Evolutionary conservation across 37 sponge, comb jelly and placozoan genomes (phyloP).

Genomic region (Eunapius fragilis): DNA sequence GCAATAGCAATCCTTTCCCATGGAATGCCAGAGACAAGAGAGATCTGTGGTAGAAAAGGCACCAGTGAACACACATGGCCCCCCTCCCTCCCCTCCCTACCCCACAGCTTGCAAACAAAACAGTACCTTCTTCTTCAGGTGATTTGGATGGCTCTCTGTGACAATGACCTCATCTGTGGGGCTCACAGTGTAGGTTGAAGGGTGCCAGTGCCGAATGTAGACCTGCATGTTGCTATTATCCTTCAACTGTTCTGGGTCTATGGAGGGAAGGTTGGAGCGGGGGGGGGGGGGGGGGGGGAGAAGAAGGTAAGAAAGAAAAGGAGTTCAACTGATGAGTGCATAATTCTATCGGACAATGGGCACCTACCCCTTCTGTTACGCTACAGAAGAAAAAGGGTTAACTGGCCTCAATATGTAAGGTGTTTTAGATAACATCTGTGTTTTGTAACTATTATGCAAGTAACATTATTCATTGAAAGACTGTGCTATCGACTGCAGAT

Average conservation of each 20-base stretch:
- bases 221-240: constrained; percentile 74
- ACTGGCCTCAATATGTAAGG: too few species aligned
- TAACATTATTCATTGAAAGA: too few species aligned
- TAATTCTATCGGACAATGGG: too few species aligned
- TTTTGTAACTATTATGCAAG: too few species aligned
- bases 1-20: background rate
- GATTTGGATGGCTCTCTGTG: constrained; percentile 23
- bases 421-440: too few species aligned
- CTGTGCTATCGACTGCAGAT: too few species aligned
- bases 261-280: background rate
- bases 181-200: constrained; percentile 69
- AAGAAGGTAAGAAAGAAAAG: background rate
- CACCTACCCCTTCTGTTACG: too few species aligned
- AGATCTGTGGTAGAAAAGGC: background rate
- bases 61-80: background rate
- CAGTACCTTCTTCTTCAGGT: constrained; percentile 64
- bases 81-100: too few species aligned
- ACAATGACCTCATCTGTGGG: constrained; percentile 73
- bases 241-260: constrained; percentile 77
- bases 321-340: background rate
- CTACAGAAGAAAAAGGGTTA: too few species aligned
- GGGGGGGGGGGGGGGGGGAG: background rate
- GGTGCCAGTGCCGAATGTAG: constrained; percentile 82
- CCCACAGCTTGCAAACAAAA: background rate
- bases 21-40: background rate